These are phyloP conservation scores for Brenthis daphne DNA, from an alignment of 2,888 invertebrate genomes.

Conservation along the genomic window DNA sequence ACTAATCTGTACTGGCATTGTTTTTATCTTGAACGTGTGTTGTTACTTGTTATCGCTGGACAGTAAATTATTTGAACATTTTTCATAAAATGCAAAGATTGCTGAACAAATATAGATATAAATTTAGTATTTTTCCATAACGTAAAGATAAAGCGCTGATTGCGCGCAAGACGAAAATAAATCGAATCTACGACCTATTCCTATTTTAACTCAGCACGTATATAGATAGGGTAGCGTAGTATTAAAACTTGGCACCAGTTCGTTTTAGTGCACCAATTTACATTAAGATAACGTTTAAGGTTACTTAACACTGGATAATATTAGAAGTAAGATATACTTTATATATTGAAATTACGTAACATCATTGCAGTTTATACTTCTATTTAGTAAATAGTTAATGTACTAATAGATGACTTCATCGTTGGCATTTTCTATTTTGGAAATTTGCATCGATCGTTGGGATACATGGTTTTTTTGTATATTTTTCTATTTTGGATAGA, in stretches of 20 bases:
- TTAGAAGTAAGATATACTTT: not conserved
- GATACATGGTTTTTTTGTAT: too few relatives aligned
- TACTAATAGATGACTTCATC: conserved; percentile 15
- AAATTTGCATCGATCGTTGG: not conserved
- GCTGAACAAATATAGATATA: conserved; percentile 34
- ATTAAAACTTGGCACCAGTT: conserved; percentile 10
- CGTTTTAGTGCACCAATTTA: not conserved
- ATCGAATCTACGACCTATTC: conserved; percentile 34
- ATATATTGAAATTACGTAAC: too few relatives aligned
- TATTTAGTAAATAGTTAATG: not conserved
- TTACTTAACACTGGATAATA: too few relatives aligned
- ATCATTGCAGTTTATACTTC: too few relatives aligned
- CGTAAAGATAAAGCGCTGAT: conserved; percentile 32
- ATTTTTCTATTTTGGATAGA: too few relatives aligned
- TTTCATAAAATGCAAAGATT: conserved; percentile 53
- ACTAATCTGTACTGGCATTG: conserved; percentile 62
- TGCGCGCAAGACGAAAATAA: conserved; percentile 54
- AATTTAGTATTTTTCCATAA: conserved; percentile 45
- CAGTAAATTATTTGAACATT: conserved; percentile 67
- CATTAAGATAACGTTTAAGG: not conserved
- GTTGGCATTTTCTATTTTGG: conserved; percentile 4
- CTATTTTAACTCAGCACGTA: conserved; percentile 35
- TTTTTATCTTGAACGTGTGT: conserved; percentile 59
- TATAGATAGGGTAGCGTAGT: conserved; percentile 19
- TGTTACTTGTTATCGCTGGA: conserved; percentile 66